Base-by-base conservation (phyloP, 2,113 vertebrate species). In the Xenotilapia caudafasciata region DNA sequence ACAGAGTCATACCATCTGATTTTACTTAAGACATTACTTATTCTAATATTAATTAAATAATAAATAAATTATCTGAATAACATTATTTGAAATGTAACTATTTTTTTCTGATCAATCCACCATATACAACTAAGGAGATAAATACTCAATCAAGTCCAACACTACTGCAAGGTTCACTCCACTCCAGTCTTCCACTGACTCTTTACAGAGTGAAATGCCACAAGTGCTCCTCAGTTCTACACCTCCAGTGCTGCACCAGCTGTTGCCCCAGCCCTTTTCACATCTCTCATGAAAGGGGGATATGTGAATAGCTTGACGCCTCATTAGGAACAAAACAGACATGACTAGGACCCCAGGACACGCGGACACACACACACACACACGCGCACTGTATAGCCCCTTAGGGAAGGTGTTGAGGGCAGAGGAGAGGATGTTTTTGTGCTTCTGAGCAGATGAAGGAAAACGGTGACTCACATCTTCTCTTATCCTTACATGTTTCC, bases 361-460 rank as follows among this genome's bases (percentile, higher is more conserved):
- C 33, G 38, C 2, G 14, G 5, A 80, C 47, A 73, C 49, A 79
- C 47, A 62, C 13, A 65, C 49, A 79, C 21, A 80, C 54, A 49
- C 13, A 40, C 54, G 31, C 6, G 28, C 5, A 58, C 51, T 82
- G 42, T 58, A 88, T 17, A 45, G 73, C 51, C 51, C 91, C 87
- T 81, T 33, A 84, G 90, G 85, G 75, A 85, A 86, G 70, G 58
- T 42, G 35, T 17, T 53, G 28, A 53, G 83, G 87, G 77, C 84
- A 88, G 14, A 83, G 70, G 68, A 89, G 88, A 93, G 92, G 91
- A 95, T 95, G 92, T 94, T 94, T 93, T 92, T 90, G 86, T 84
- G 62, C 73, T 80, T 77, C 82, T 86, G 80, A 83, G 82, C 82
- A 87, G 84, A 87, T 82, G 90, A 91, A 45, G 81, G 54, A 92